Conservation (phyloP, 2,113 vertebrate species). For the Bos taurus region DNA sequence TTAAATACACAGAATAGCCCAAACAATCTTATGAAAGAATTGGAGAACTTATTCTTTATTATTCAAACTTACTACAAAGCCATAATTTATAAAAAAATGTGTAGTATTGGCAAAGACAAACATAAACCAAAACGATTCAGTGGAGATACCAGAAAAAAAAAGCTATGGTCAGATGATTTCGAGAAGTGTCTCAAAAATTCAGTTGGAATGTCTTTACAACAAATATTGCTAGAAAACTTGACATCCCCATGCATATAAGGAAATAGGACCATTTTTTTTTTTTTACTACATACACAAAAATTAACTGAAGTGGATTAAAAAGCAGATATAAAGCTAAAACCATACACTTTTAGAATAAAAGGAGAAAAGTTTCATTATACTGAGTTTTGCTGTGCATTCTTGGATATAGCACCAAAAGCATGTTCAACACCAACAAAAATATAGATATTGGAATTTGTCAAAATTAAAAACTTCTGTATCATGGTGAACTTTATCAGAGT, state of each 20-base stretch:
- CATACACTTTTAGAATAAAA: neutral
- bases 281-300: neutral
- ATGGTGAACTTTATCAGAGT: neutral
- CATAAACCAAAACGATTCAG: neutral
- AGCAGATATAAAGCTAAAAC: neutral
- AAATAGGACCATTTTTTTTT: neutral
- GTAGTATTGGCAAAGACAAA: neutral
- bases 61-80: neutral
- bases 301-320: neutral
- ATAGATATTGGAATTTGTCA: neutral
- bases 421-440: neutral
- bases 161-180: neutral
- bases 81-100: neutral
- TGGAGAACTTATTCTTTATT: neutral
- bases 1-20: neutral
- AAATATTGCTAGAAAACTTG: neutral
- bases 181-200: neutral
- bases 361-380: neutral
- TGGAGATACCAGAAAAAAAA: neutral
- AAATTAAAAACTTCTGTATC: neutral
- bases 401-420: neutral
- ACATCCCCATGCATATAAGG: neutral
- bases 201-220: neutral
- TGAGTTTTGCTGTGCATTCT: neutral
- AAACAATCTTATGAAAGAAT: neutral